Base-by-base conservation (phyloP, 2,888 invertebrate species). In the Dasysyrphus tricinctus region DNA sequence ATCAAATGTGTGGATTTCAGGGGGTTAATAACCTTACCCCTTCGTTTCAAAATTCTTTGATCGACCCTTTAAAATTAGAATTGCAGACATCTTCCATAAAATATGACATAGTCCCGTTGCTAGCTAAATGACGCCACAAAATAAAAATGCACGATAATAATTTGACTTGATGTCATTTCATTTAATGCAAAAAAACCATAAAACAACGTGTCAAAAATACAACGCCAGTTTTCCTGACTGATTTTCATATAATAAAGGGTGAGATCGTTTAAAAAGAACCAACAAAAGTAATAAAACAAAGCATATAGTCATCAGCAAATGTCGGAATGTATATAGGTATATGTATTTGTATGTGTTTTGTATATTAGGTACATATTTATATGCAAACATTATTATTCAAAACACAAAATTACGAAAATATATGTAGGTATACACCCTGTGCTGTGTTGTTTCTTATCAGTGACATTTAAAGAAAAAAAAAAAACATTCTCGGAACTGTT, bases 321-420 rank as follows among this genome's bases (percentile, higher is more conserved):
- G 56, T 37, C 5, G 8, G 39, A 39, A 37, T 56, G 7, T 42
- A 47, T 57, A 6, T 14, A 49, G 32, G 11, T 67, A 24, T 47
- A 49, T 73, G 56, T 32, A 73, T 42, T 42, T 54, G 7, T n/a
- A 37, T 51, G 44, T 80, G 51, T 47, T 63, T 73, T n/a, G 32
- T 56, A 44, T 65, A 61, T 7, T n/a, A n/a, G n/a, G 1, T 42
- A 6, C 14, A 4, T 11, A 8, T 37, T 12, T 24, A n/a, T 73
- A 67, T 32, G 59, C 67, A 47, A 76, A 56, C 80, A 79, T 79
- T 75, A 70, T 29, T 65, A 84, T 76, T 84, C 79, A 32, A 67
- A 78, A 57, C 63, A 76, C 72, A 79, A 65, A 51, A 69, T 32
- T 29, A 67, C 24, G 3, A 24, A 24, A 24, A 24, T 24, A 24